Conservation (phyloP, 2,797 vertebrate genomes). For the Simalia tracyae region DNA sequence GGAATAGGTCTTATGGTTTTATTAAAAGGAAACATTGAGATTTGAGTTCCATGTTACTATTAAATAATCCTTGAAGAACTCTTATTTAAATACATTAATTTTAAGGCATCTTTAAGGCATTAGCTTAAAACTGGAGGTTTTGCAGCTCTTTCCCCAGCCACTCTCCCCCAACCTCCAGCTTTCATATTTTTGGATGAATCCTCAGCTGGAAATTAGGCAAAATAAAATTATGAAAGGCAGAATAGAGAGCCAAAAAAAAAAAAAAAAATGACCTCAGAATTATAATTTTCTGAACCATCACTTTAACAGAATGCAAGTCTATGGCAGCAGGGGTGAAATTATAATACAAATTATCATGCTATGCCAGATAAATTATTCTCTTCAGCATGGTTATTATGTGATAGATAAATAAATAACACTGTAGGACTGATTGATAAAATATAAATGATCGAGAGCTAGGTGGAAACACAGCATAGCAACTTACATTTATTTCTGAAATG, state of each 20-base stretch:
- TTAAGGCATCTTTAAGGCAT: constrained; percentile 23
- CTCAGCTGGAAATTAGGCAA: constrained; percentile 55
- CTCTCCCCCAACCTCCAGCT: constrained; percentile 42
- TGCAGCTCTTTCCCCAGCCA: constrained; percentile 17
- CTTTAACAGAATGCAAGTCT: constrained; percentile 75
- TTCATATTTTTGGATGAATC: constrained; percentile 59
- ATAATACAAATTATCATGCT: constrained; percentile 79
- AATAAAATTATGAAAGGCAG: constrained; percentile 73
- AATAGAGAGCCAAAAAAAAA: constrained; percentile 68
- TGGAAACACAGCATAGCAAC: constrained; percentile 65
- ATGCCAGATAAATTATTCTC: constrained; percentile 80
- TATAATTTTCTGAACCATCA: constrained; percentile 78
- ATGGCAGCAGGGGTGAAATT: constrained; percentile 78
- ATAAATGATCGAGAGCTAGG: constrained; percentile 77
- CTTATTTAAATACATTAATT: constrained; percentile 36
- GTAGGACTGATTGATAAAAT: constrained; percentile 78
- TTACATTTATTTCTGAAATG: constrained; percentile 71
- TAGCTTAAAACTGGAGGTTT: constrained; percentile 36
- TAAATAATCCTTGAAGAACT: neutral
- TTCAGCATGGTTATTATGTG: constrained; percentile 76
- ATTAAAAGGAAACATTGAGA: neutral
- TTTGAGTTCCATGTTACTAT: neutral
- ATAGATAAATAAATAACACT: constrained; percentile 82
- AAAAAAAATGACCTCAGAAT: constrained; percentile 74
- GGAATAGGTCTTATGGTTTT: neutral